Conservation (phyloP, 2,113 vertebrate species). For the Epinephelus cyanopodus region DNA sequence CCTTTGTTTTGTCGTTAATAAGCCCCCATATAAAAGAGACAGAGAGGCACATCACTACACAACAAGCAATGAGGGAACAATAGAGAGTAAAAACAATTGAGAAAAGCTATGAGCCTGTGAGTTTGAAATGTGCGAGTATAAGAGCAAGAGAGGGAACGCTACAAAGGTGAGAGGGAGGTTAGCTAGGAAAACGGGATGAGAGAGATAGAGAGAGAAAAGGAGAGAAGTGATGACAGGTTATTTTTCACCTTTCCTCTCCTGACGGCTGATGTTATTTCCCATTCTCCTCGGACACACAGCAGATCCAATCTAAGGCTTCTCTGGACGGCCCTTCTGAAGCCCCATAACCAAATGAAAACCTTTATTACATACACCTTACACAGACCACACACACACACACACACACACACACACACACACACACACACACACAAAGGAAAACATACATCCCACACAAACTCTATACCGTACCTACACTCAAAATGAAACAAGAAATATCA, state of each 20-base stretch:
- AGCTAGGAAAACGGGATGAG: constrained; percentile 26
- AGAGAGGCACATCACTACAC: neutral
- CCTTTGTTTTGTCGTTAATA: neutral
- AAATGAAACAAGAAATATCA: constrained; percentile 18
- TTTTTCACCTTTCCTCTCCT: constrained; percentile 86
- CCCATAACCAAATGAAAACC: constrained; percentile 85
- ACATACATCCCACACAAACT: neutral
- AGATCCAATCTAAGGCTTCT: constrained; percentile 84
- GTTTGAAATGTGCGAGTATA: constrained; percentile 6
- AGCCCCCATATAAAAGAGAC: neutral
- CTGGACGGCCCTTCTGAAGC: constrained; percentile 79
- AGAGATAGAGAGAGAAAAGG: constrained; percentile 12
- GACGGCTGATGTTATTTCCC: constrained; percentile 82
- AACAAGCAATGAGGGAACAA: constrained; percentile 7
- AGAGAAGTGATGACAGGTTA: constrained; percentile 86
- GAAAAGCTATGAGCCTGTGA: constrained; percentile 27
- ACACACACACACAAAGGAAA: constrained; percentile 9
- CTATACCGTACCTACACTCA: neutral
- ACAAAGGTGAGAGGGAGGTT: constrained; percentile 47
- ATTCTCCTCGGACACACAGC: constrained; percentile 79
- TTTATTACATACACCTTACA: constrained; percentile 78
- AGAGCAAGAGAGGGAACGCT: constrained; percentile 6
- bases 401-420: neutral
- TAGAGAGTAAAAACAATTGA: neutral
- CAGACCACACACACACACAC: constrained; percentile 1